Evolutionary conservation across 2,113 vertebrate genomes (phyloP).

Genomic region (Mystacornis crossleyi): DNA sequence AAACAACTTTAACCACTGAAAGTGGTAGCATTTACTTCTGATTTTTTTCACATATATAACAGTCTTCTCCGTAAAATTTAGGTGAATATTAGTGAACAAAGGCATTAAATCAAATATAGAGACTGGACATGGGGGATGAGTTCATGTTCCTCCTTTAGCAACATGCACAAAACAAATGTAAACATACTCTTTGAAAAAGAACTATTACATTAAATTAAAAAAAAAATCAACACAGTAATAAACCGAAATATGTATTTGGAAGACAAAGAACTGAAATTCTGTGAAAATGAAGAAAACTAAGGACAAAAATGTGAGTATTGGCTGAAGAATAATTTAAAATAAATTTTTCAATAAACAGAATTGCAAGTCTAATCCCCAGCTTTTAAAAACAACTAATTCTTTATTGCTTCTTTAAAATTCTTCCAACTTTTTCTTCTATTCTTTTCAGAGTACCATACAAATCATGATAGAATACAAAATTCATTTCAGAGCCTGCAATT

Average conservation of each 20-base stretch:
- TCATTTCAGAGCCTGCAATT: neutral
- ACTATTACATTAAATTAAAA: constrained; percentile 21
- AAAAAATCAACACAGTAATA: neutral
- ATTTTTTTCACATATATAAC: neutral
- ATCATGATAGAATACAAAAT: neutral
- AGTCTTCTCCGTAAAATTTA: neutral
- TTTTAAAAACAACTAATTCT: neutral
- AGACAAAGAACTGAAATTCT: constrained; percentile 24
- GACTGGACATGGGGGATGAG: neutral
- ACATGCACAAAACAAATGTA: constrained; percentile 19
- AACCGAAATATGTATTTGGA: neutral
- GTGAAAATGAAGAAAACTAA: neutral
- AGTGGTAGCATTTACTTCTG: neutral
- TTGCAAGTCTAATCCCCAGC: neutral
- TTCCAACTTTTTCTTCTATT: neutral
- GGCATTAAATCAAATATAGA: neutral
- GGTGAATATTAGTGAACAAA: neutral
- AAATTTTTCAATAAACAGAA: constrained; percentile 27
- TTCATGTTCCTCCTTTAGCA: neutral
- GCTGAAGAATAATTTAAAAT: constrained; percentile 21
- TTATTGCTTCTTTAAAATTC: neutral
- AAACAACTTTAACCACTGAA: neutral
- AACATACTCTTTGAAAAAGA: constrained; percentile 19
- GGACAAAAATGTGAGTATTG: neutral
- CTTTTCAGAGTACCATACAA: neutral